These are phyloP conservation scores for Amphiura filiformis DNA, from an alignment of 35 echinoderm and acorn worm species.

Conservation along the genomic window DNA sequence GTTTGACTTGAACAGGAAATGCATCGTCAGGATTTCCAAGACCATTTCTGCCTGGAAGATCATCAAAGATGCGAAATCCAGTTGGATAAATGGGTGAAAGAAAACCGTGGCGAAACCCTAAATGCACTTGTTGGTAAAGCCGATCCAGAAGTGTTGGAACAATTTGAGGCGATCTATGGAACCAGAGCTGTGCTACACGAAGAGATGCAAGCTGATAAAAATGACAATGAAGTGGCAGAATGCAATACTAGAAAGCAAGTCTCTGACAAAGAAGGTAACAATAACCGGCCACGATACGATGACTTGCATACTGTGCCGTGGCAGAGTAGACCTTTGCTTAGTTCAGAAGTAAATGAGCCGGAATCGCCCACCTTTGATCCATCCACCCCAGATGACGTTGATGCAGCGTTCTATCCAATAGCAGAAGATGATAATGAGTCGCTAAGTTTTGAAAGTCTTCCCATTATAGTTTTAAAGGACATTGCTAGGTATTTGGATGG, in stretches of 20 bases:
- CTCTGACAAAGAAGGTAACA: background rate
- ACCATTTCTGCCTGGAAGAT: background rate
- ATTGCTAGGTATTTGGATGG: conserved; percentile 42
- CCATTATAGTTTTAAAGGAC: conserved; percentile 22
- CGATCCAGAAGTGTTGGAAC: background rate
- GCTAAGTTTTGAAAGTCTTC: conserved; percentile 26
- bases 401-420: background rate
- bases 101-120: background rate
- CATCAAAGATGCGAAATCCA: background rate
- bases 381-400: background rate
- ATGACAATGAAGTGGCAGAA: background rate
- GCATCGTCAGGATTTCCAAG: background rate
- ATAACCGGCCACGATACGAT: conserved; percentile 13
- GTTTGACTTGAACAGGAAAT: background rate
- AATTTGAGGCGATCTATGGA: background rate
- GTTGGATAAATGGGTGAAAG: background rate
- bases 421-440: background rate
- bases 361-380: conserved; percentile 1
- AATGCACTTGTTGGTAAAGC: background rate
- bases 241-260: background rate
- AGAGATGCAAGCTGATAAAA: background rate
- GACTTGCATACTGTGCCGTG: conserved; percentile 23
- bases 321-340: background rate
- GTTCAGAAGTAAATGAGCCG: conserved; percentile 5
- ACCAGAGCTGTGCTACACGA: background rate